Conservation (phyloP, 2,888 invertebrate genomes). For the Caenorhabditis imperialis region DNA sequence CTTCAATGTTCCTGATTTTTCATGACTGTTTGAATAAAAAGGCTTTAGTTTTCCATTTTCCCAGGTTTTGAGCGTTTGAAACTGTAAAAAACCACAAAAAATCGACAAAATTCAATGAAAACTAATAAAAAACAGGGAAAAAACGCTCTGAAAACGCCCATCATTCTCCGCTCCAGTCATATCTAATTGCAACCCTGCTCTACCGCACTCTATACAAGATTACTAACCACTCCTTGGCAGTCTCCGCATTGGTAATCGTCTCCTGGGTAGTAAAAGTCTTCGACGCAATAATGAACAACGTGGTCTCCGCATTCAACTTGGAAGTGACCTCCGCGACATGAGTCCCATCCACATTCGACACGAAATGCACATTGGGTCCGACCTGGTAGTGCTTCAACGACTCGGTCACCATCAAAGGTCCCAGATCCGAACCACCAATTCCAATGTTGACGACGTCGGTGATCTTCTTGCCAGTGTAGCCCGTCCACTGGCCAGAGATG, state of each 20-base stretch:
- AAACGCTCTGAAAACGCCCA: no score
- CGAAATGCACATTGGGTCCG: conserved; percentile 92
- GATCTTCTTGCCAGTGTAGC: conserved; percentile 92
- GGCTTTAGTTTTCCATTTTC: no score
- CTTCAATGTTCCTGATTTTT: no score
- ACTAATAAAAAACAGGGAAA: no score
- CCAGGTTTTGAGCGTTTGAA: no score
- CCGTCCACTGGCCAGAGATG: conserved; percentile 82
- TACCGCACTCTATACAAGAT: no score
- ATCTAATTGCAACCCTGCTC: no score
- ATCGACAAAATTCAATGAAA: no score
- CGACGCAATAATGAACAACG: conserved; percentile 97
- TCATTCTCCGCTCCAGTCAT: no score
- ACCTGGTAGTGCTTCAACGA: conserved; percentile 90
- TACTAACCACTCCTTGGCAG: conserved; percentile 98
- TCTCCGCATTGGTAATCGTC: conserved; percentile 97
- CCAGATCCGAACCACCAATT: conserved; percentile 97
- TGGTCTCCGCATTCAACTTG: conserved; percentile 91
- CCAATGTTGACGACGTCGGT: conserved; percentile 99
- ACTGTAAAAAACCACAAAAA: no score
- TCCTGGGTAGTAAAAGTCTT: conserved; percentile 99
- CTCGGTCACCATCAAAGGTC: conserved; percentile 86
- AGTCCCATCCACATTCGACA: conserved; percentile 99
- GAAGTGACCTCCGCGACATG: conserved; percentile 94
- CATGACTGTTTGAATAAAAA: no score